Evolutionary conservation across 2,888 invertebrate genomes (phyloP).

Genomic region (Xanthia togata): DNA sequence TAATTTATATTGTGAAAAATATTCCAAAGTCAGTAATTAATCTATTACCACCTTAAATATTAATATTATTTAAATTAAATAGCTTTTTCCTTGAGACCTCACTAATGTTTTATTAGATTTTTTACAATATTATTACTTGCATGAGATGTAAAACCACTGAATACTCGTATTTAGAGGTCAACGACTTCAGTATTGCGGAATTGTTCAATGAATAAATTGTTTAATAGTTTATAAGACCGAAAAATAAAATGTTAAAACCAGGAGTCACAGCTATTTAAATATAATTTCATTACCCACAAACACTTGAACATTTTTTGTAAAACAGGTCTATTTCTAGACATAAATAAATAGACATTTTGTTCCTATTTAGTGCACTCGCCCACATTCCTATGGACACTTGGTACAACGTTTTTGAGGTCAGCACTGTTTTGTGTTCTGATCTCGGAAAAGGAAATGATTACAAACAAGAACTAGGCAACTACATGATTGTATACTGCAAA

Average conservation of each 20-base stretch:
- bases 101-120: conserved; percentile 3
- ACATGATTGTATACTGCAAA: not conserved
- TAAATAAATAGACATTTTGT: not conserved
- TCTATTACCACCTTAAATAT: conserved; percentile 4
- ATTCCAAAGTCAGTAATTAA: not conserved
- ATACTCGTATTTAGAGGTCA: conserved; percentile 13
- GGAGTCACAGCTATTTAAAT: not conserved
- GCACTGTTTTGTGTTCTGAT: conserved; percentile 11
- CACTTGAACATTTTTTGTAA: not conserved
- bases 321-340: not conserved
- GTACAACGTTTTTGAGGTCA: conserved; percentile 21
- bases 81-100: conserved; percentile 23
- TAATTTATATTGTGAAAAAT: conserved; percentile 21
- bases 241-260: not conserved
- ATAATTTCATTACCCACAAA: not conserved
- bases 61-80: conserved; percentile 27
- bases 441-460: conserved; percentile 35
- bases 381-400: conserved; percentile 17
- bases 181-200: not conserved
- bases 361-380: not conserved
- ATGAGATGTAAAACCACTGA: not conserved
- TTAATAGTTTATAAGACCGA: not conserved
- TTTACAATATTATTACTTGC: not conserved
- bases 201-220: not conserved
- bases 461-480: conserved; percentile 1